Percentiles rank a stretch among this genome's conserved stretches.
These are phyloP conservation scores for Tipula lateralis DNA, from an alignment of 2,888 invertebrate species.

Conservation along the genomic window DNA sequence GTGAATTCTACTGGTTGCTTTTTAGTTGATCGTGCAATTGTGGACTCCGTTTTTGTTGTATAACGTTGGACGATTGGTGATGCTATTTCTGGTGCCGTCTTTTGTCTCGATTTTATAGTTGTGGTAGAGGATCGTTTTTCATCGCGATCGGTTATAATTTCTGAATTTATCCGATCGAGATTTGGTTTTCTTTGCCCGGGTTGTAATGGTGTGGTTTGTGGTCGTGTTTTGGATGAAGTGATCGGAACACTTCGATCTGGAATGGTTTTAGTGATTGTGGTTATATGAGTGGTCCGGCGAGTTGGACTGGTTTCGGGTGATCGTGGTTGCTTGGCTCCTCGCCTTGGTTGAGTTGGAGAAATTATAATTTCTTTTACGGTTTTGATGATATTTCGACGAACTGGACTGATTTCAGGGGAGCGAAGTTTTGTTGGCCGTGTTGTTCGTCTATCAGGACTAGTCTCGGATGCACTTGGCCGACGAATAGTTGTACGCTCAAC, in stretches of 20 bases:
- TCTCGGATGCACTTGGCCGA: conserved; percentile 1
- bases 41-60: neutral
- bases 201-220: neutral
- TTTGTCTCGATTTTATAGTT: neutral
- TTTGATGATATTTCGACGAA: conserved; percentile 34
- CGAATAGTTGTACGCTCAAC: neutral
- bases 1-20: neutral
- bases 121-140: neutral
- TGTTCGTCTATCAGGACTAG: conserved; percentile 29
- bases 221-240: neutral
- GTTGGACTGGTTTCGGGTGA: conserved; percentile 37
- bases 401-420: conserved; percentile 36
- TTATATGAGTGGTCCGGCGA: neutral
- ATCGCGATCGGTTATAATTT: conserved; percentile 4
- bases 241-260: neutral
- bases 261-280: neutral
- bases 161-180: neutral
- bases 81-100: neutral
- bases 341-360: conserved; percentile 30
- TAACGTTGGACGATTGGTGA: neutral
- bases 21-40: neutral
- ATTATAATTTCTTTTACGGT: conserved; percentile 34
- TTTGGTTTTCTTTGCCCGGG: neutral
- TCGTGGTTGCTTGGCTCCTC: neutral
- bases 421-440: conserved; percentile 28